Evolutionary conservation across 2,888 invertebrate genomes (phyloP), one percentile per base, ranked within the genome.

Genomic region (Agapostemon virescens): DNA sequence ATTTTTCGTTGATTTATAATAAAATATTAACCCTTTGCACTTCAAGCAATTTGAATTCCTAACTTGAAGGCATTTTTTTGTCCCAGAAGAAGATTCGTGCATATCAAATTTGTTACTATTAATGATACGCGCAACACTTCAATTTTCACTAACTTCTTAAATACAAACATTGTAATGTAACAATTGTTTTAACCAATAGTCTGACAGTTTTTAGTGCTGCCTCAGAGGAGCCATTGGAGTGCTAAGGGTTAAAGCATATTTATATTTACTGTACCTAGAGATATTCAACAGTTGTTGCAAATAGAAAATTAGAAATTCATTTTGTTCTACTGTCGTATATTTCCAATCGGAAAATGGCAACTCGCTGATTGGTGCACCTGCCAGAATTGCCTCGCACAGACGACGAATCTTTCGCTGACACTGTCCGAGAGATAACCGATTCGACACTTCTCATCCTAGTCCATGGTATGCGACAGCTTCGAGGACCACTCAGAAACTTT

Each of bases 361-460:
- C 2, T 26, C 45, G 20, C 2, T 6, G 26, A 55, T 55, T 26
- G 55, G 55, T 55, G 55, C 55, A 55, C 26, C 26, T 55, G 55
- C 2, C 6, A 13, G 26, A 55, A 49, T 49, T 49, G 49, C 9
- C 15, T 55, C 55, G 23, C 55, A 26, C 55, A 26, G 7, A 1
- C 55, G 55, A 17, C 55, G 55, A 17, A 26, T 55, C 26, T 52
- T 26, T 49, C 49, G 49, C n/a, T 55, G 17, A 55, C 55, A 55
- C 55, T 55, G 55, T 55, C 55, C 23, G 26, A 55, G 2, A 55
- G 55, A 15, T 26, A 17, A 58, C 26, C 58, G 58, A 61, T 55
- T 26, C 55, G 20, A 61, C 58, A 61, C 58, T 61, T 61, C 30
- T 61, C 58, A 42, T 58, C 58, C 13, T 40, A n/a, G 40, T 15